Evolutionary conservation across 2,113 vertebrate genomes (phyloP), one percentile per base, ranked within the genome.

Genomic region (Coptodon rendalli): DNA sequence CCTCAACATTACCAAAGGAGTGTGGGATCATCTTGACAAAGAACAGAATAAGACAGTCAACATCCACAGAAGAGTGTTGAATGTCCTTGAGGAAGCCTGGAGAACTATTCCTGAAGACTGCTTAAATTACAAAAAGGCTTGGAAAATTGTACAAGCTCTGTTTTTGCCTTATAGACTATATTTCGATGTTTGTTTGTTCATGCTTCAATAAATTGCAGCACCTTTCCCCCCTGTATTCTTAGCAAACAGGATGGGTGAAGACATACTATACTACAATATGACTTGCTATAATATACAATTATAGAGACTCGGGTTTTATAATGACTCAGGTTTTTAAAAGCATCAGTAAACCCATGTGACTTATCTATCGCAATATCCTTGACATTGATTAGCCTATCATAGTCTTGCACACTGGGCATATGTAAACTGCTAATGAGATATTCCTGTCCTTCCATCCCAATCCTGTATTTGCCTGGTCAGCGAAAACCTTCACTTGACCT

Each of bases 401-500:
- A 24, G 38, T 76, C 63, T 54, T 83, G 86, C 61, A 81, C 50
- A 83, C 82, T 40, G 22, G 40, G 50, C 27, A 48, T 84, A 76
- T 54, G 10, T 82, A 43, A 86, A 85, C 54, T 40, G 52, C 56
- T 85, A 87, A 89, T n/a, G 78, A 83, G 85, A 52, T 56, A 24
- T 71, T 56, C 40, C 84, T 86, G 19, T 82, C 29, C 79, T 61
- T 89, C 56, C 80, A 73, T 87, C 54, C 40, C 50, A 76, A 50
- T 17, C 1, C 10, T 43, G 36, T 19, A 31, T 83, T 54, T 27
- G 88, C 84, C 27, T 11, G 11, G 40, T 94, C 87, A 92, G 91
- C 83, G 68, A 84, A 80, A 85, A 84, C 36, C 50, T 57, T 59
- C 8, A 27, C 6, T 34, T 92, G 94, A 94, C 93, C 91, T 93